Conservation (phyloP, 2,797 vertebrate genomes). For the Dallia pectoralis region DNA sequence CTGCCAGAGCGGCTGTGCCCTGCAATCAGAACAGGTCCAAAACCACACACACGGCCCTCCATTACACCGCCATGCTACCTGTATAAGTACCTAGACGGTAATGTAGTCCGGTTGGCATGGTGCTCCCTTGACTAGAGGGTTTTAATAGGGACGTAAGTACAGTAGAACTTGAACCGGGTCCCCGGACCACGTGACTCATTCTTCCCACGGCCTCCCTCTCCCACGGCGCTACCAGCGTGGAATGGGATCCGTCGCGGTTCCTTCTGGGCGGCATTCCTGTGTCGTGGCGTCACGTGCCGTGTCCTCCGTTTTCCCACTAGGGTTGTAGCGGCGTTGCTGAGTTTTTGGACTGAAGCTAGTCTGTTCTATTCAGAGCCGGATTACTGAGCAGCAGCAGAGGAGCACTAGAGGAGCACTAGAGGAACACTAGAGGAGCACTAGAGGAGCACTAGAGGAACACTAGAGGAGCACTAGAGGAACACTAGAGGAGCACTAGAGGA, state of each 20-base stretch:
- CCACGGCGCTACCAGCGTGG: not conserved
- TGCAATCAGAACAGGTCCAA: slow-evolving; percentile 47
- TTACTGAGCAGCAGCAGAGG: slow-evolving; percentile 37
- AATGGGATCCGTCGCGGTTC: slow-evolving; percentile 46
- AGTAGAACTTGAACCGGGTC: not conserved
- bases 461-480: too few species aligned
- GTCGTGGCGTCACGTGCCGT: slow-evolving; percentile 24
- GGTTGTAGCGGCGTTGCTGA: too few species aligned
- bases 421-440: too few species aligned
- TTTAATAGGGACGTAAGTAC: not conserved
- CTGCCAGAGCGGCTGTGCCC: slow-evolving; percentile 36
- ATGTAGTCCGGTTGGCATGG: slow-evolving; percentile 23
- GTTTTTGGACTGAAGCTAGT: slow-evolving; percentile 46
- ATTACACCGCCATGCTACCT: slow-evolving; percentile 49
- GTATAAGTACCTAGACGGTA: slow-evolving; percentile 38
- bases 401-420: too few species aligned
- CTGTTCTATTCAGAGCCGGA: slow-evolving; percentile 17
- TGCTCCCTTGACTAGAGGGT: slow-evolving; percentile 1
- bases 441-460: too few species aligned
- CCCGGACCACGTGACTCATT: not conserved
- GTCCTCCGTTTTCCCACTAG: too few species aligned
- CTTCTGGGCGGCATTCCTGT: slow-evolving; percentile 45
- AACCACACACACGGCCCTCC: slow-evolving; percentile 42
- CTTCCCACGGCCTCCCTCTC: not conserved
- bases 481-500: too few species aligned